These are phyloP conservation scores for Spilogale gracilis DNA, from an alignment of 2,113 vertebrate genomes.

Conservation along the genomic window DNA sequence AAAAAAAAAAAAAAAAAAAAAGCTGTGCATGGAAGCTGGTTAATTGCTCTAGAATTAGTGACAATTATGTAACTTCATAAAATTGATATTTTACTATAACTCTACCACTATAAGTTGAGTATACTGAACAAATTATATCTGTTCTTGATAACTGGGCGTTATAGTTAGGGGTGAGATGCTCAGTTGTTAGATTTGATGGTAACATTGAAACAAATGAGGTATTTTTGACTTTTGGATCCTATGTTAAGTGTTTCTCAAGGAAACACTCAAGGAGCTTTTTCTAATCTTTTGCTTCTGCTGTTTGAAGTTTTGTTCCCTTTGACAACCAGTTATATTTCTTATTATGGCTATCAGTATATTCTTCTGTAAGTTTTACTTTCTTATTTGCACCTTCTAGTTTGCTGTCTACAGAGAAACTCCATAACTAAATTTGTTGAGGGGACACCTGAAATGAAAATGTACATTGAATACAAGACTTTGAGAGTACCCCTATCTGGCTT, in stretches of 20 bases:
- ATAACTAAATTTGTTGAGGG: not conserved
- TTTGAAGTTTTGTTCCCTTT: not conserved
- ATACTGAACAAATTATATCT: not conserved
- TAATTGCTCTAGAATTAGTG: conserved; percentile 7
- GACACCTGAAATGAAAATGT: not conserved
- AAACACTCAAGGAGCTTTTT: not conserved
- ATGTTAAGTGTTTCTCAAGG: not conserved
- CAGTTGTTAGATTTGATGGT: not conserved
- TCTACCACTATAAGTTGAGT: not conserved
- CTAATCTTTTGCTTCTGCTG: not conserved
- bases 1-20: not conserved
- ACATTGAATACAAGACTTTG: conserved; percentile 15
- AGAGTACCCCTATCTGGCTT: not conserved
- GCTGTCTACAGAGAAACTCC: not conserved
- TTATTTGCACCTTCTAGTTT: not conserved
- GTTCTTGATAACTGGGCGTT: not conserved
- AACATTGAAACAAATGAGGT: not conserved
- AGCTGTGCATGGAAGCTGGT: not conserved
- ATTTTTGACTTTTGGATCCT: not conserved
- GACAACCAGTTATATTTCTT: not conserved
- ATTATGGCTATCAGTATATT: not conserved
- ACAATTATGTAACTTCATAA: not conserved
- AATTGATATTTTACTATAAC: not conserved
- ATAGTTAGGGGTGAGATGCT: not conserved
- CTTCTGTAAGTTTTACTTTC: not conserved